These are phyloP conservation scores for Amniataba percoides DNA, from an alignment of 2,797 vertebrate genomes.

Conservation along the genomic window DNA sequence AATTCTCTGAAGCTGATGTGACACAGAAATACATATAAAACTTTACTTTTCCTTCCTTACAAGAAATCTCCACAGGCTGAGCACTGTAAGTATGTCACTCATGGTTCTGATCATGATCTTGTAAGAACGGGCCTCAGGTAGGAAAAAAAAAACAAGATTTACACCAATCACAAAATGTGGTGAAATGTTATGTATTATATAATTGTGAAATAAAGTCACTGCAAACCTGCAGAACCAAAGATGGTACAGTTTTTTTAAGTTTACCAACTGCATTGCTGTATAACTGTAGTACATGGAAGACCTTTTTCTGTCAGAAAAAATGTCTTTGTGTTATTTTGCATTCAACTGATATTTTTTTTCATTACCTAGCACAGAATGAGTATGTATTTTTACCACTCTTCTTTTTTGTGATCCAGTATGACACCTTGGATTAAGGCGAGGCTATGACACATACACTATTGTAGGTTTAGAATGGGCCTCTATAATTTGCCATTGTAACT, in stretches of 20 bases:
- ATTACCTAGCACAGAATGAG: background rate
- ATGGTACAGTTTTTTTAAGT: background rate
- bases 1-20: background rate
- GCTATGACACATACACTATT: background rate
- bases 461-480: background rate
- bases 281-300: background rate
- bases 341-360: no score
- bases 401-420: background rate
- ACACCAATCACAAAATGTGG: background rate
- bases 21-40: background rate
- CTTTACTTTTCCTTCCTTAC: no score
- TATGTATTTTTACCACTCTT: background rate
- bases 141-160: background rate
- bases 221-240: background rate
- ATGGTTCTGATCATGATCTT: no score
- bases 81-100: no score
- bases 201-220: background rate
- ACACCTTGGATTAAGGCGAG: no score
- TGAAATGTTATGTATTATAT: no score
- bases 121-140: no score
- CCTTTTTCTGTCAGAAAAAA: background rate
- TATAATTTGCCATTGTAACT: background rate
- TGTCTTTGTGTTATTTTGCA: background rate
- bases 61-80: no score
- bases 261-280: background rate